A percentile compares a stretch with the other conserved stretches of the same genome.
phyloP scores from a whole-genome alignment of 2,888 invertebrate species.

The Cepaea hortensis region DNA sequence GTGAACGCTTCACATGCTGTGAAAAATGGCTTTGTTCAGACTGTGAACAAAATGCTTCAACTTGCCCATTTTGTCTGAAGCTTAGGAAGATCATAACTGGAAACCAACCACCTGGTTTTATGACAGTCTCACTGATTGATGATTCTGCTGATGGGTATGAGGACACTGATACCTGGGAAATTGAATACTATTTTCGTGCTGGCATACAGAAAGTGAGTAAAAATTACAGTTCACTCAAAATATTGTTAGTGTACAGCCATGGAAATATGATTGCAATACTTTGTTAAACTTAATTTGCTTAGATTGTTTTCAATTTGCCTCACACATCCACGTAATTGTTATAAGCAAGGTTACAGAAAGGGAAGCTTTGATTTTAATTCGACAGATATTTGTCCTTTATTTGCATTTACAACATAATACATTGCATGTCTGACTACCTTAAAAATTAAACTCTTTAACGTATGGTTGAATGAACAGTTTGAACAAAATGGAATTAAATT shows the following conservation, averaged over 20 bases:
- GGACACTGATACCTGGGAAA: slow-evolving; percentile 8
- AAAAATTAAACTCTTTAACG: too few species aligned
- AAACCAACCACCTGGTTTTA: slow-evolving; percentile 29
- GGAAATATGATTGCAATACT: too few species aligned
- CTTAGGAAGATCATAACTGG: slow-evolving; percentile 3
- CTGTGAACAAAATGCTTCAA: not conserved
- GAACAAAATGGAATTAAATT: too few species aligned
- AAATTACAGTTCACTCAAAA: not conserved
- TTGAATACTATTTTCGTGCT: slow-evolving; percentile 21
- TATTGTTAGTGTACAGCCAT: not conserved
- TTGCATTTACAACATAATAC: too few species aligned
- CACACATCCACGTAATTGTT: too few species aligned
- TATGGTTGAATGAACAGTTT: too few species aligned
- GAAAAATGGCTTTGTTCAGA: not conserved
- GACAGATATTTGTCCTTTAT: too few species aligned
- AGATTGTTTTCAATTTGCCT: too few species aligned
- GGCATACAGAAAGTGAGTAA: slow-evolving; percentile 26
- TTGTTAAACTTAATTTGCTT: too few species aligned
- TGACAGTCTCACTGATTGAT: not conserved
- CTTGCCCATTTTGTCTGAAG: not conserved
- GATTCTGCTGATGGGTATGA: slow-evolving; percentile 31
- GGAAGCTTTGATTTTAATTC: too few species aligned
- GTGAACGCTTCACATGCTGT: not conserved
- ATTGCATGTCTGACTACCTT: too few species aligned
- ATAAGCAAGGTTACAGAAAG: too few species aligned